These are phyloP conservation scores for Parazoanthus atlanticus DNA, from an alignment of 92 coral and sea anemone genomes.

Conservation along the genomic window DNA sequence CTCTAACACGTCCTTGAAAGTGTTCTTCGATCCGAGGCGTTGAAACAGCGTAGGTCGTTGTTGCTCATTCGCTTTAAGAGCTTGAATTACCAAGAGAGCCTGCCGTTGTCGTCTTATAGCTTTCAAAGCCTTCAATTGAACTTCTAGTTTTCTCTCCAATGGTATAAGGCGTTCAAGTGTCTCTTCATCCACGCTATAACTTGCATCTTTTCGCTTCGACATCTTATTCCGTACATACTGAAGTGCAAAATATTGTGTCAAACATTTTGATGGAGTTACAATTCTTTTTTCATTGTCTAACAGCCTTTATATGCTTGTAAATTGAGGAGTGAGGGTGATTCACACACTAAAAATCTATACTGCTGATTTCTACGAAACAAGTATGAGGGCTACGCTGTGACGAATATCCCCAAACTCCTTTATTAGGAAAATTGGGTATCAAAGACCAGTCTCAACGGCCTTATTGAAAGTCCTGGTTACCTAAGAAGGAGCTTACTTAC, in stretches of 20 bases:
- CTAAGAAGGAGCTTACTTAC: too few relatives aligned
- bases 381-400: not conserved
- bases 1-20: constrained; percentile 84
- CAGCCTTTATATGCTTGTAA: not conserved
- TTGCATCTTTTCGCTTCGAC: constrained; percentile 68
- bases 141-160: constrained; percentile 64
- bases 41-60: constrained; percentile 54
- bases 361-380: not conserved
- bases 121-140: constrained; percentile 67
- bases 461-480: too few relatives aligned
- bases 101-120: constrained; percentile 46
- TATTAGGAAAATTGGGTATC: too few relatives aligned
- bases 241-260: not conserved
- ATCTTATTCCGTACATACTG: constrained; percentile 61
- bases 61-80: constrained; percentile 10
- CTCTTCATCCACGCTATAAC: constrained; percentile 77
- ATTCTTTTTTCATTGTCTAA: too few relatives aligned
- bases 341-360: not conserved
- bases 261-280: not conserved
- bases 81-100: constrained; percentile 3
- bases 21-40: constrained; percentile 69
- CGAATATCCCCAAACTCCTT: too few relatives aligned
- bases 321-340: not conserved
- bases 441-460: too few relatives aligned
- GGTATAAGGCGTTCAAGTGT: constrained; percentile 75